Base-by-base conservation (phyloP, 2,113 vertebrate genomes). In the Symphodus melops region DNA sequence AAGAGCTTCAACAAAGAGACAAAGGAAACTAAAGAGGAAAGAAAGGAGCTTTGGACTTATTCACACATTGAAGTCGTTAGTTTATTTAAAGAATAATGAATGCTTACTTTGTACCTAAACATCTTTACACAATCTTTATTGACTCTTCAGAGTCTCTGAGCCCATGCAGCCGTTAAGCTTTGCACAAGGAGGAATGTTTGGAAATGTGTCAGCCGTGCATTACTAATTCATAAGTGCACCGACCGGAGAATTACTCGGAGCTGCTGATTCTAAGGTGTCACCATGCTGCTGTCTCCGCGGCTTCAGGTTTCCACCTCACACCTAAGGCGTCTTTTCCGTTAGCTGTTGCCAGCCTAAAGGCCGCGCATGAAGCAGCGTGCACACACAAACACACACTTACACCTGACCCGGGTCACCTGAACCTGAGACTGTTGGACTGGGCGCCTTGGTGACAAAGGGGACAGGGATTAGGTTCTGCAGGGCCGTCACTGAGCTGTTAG, bases 251-350 rank as follows among this genome's bases (percentile, higher is more conserved):
- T 79, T 72, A 62, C 61, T 53, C 1, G 10, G 44, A 75, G 46
- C 3, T 19, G 3, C 49, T 56, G 52, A 70, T 49, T 83, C 77
- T 62, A 25, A 81, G 53, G 84, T 77, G 82, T 86, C 63, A 65
- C 59, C 70, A 56, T 79, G 20, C 44, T 51, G 52, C 65, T 13
- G 33, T 76, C 11, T 67, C 53, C 8, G 0, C 11, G 55, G 86
- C 23, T 70, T 83, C 74, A n/a, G 79, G 86, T 92, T 92, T 92
- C 66, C 72, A 69, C 63, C 77, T 85, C 79, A 88, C 90, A 91
- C 81, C 82, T 71, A 48, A 62, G 8, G 57, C 79, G 86, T 71
- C n/a, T 80, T 75, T 86, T 33, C 70, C 57, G 52, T 76, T 59
- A 83, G 49, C 21, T 76, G 58, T 44, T 81, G 59, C 71, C 69